A percentile compares a stretch with the other conserved stretches of the same genome.
Conservation (phyloP, 2,113 vertebrate species). For the Taxidea taxus region DNA sequence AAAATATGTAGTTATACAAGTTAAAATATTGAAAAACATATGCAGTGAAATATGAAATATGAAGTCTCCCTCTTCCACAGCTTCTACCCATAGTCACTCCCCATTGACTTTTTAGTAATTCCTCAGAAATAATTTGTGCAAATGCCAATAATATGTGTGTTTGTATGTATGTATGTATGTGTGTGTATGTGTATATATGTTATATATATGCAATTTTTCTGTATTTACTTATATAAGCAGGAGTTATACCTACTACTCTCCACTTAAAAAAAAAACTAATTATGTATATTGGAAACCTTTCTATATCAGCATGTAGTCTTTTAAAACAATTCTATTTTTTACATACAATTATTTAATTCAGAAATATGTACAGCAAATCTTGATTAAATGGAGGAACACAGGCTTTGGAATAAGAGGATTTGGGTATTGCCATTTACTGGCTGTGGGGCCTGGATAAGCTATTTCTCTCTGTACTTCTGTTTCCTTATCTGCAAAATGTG, state of each 20-base stretch:
- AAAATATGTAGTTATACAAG: background rate
- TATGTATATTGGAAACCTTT: background rate
- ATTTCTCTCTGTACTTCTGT: background rate
- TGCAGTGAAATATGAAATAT: background rate
- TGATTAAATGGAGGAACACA: background rate
- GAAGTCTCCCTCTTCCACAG: background rate
- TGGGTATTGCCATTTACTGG: background rate
- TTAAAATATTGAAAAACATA: background rate
- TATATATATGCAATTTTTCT: background rate
- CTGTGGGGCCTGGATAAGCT: background rate
- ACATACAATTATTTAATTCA: background rate
- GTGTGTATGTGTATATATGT: background rate
- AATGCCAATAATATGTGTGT: background rate
- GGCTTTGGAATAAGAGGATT: conserved; percentile 1
- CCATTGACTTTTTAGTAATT: background rate
- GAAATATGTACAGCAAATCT: background rate
- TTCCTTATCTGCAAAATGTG: background rate
- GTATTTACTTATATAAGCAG: background rate
- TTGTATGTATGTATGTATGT: background rate
- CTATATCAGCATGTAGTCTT: background rate
- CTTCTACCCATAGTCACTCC: background rate
- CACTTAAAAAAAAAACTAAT: background rate
- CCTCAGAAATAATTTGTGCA: background rate
- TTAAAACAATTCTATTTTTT: background rate
- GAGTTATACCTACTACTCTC: background rate